Base-by-base conservation (phyloP, 2,888 invertebrate genomes). In the Ichneumoninae sp. region DNA sequence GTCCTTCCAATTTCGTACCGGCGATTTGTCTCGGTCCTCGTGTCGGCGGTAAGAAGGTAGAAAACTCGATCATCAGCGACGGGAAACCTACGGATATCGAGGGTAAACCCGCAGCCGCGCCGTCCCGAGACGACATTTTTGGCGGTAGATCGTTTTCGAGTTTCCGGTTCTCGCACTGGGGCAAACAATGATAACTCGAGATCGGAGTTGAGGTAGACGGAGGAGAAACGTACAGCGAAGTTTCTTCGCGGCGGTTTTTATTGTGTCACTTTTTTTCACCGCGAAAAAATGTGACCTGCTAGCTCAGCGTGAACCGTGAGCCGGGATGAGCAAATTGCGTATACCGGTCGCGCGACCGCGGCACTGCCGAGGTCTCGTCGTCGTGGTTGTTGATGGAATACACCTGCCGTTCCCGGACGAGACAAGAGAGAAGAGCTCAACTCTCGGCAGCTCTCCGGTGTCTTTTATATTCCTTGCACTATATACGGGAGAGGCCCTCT, bases 1-100 rank as follows among this genome's bases (percentile, higher is more conserved):
- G 84, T 83, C 84, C 83, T 81, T 83, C 85, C 87, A 85, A 86
- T 87, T 88, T 88, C 73, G 60, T 63, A 82, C 75, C 68, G 68
- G 65, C 78, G 85, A 85, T 83, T 85, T 86, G 86, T 86, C 83
- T 81, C 84, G 86, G 82, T 78, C 75, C 85, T 83, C 63, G 79
- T 77, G 63, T 81, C 83, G 66, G 44, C 65, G 57, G 70, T 63
- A 81, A 81, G 66, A 65, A 60, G 75, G 79, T 33, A 69, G 85
- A 76, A 75, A 80, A 79, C 52, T 79, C 70, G 75, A 80, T 75
- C 44, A 22, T 36, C 60, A 3, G 33, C 57, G n/a, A 50, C 30
- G 76, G 19, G 44, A 57, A 68, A 66, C 57, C 44, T 57, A 30
- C 54, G 13, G 44, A 54, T 50, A 70, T 60, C 50, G 57, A 52